A percentile compares a stretch with the other conserved stretches of the same genome.
Conservation (phyloP, 2,113 vertebrate species). For the Xiphias gladius region DNA sequence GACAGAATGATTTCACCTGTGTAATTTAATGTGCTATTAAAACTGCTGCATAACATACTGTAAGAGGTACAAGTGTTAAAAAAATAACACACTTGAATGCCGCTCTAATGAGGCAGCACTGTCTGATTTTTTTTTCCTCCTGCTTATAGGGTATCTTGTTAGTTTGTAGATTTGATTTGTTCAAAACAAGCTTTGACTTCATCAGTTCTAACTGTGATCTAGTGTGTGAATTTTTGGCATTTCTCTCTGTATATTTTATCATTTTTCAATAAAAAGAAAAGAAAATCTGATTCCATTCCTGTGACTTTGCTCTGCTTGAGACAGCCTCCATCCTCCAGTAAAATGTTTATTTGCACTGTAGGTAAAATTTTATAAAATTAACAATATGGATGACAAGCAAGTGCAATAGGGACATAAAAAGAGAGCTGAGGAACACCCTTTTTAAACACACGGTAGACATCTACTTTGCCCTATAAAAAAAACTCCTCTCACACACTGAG, state of each 20-base stretch:
- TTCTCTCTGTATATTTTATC: conserved; percentile 75
- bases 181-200: conserved; percentile 69
- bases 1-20: conserved; percentile 73
- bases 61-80: conserved; percentile 72
- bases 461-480: background rate
- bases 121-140: conserved; percentile 37
- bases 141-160: conserved; percentile 62
- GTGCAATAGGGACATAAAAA: background rate
- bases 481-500: conserved; percentile 74
- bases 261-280: conserved; percentile 82
- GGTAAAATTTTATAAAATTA: background rate
- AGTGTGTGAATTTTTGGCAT: conserved; percentile 74
- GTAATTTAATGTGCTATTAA: conserved; percentile 71
- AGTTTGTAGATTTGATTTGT: conserved; percentile 74
- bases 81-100: conserved; percentile 64
- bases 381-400: background rate
- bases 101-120: conserved; percentile 65
- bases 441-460: background rate
- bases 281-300: conserved; percentile 21
- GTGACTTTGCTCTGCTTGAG: background rate
- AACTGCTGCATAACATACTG: conserved; percentile 72
- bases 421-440: background rate
- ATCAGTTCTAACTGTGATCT: conserved; percentile 77
- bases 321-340: background rate
- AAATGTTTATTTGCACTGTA: background rate